Base-by-base conservation (phyloP, 1,140 invertebrate genomes). In the Drosophila miranda region DNA sequence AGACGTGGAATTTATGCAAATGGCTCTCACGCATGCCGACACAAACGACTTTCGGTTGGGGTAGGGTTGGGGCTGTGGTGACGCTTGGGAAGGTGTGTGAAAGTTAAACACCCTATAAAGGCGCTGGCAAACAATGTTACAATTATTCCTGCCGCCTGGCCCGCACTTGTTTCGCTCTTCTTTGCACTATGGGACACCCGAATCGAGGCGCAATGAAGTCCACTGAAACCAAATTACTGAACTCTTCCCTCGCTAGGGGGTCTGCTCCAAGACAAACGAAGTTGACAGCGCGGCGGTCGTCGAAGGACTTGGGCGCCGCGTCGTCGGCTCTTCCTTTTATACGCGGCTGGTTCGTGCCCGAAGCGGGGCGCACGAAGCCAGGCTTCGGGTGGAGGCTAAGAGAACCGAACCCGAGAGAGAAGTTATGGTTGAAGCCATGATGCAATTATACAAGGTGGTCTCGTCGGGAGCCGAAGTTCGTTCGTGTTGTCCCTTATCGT, bases 91-190 rank as follows among this genome's bases (percentile, higher is more conserved):
- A 52, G 45, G 60, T 60, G 48, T 38, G 70, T 59, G 61, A 63
- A 63, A 45, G 72, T 75, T 66, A 77, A 81, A 81, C 79, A 84
- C 81, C 73, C 77, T 84, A 71, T 71, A 78, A 87, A 69, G 74
- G 71, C 55, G 72, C 42, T 61, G 54, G 67, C 62, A 63, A 68
- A 80, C 56, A 58, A 73, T 77, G 58, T 66, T 74, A 62, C 73
- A 84, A 86, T 80, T 84, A 76, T 69, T 49, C 46, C 49, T 44
- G 62, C 44, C 43, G 66, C 46, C 53, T 51, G 49, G 69, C 55
- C 41, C 50, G 44, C 49, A 34, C 59, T 28, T 48, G 57, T 58
- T 67, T 26, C 60, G 49, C 34, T 11, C 34, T 54, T 34, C 61
- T 48, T 30, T 55, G 28, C 49, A 53, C 61, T 50, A 28, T 28